Evolutionary conservation across 2,113 vertebrate genomes (phyloP), one percentile per base, ranked within the genome.

Genomic region (Calcarius ornatus): DNA sequence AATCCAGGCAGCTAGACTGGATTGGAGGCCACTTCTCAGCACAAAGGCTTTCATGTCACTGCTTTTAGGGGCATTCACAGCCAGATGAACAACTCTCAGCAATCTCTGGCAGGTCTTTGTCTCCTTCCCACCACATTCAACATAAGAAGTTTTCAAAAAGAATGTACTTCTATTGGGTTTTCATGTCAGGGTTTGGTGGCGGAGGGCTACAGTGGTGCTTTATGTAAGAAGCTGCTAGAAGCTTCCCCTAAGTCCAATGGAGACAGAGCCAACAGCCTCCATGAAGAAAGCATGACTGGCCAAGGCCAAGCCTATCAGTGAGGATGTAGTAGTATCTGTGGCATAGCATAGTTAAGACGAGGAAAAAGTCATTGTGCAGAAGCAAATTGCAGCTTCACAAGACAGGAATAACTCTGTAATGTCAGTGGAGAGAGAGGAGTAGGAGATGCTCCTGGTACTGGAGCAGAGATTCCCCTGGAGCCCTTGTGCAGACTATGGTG

Each of bases 371-470:
- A 18, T 30, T 75, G 33, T 45, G 6, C 33, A 60, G 13, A 40
- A 66, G n/a, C 3, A 60, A 53, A 60, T 22, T 25, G 11, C 11
- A 40, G 38, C n/a, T 53, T 0, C 1, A 65, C 51, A 43, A 15
- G 28, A 69, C 19, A 45, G 57, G 30, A 60, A 31, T 15, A 51
- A 9, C 37, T 28, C 60, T 60, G 33, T 37, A 59, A 45, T 17
- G 7, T 10, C 22, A 51, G 28, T 30, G 11, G 30, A 68, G 28
- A 81, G 51, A 11, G 23, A 75, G 3, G 1, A 1, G 10, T 20
- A 66, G 15, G 27, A 73, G 8, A 13, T 38, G 33, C 2, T 38
- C 38, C 15, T 59, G 37, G 19, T 3, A 6, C 22, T 0, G 0
- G 35, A 57, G 35, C 15, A 43, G 51, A 43, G 27, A 33, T 51